Conservation (phyloP, 2,888 invertebrate species). For the Limenitis arthemis region DNA sequence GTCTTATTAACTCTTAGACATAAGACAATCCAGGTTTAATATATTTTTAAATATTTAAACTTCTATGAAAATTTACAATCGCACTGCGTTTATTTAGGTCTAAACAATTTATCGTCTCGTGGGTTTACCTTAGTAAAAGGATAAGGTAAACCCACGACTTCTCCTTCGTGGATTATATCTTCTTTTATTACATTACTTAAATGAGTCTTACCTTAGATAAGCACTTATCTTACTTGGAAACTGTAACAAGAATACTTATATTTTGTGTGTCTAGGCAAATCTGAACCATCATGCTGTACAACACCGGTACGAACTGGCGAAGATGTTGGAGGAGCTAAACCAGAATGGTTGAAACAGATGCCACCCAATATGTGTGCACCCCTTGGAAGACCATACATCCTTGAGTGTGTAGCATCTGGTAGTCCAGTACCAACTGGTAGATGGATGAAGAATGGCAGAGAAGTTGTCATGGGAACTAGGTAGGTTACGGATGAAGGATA, state of each 20-base stretch:
- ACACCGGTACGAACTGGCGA: slow-evolving; percentile 93
- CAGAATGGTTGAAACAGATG: slow-evolving; percentile 88
- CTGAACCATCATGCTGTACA: slow-evolving; percentile 92
- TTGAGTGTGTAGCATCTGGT: slow-evolving; percentile 92
- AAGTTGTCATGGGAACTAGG: slow-evolving; percentile 84
- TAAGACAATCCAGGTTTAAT: not conserved
- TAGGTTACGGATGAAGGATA: slow-evolving; percentile 23
- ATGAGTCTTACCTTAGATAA: no score
- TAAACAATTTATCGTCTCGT: no score
- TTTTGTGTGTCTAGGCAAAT: slow-evolving; percentile 63
- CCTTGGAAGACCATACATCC: slow-evolving; percentile 82
- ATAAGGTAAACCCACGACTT: no score
- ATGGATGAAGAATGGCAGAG: slow-evolving; percentile 93
- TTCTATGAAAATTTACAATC: no score
- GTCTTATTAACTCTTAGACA: not conserved
- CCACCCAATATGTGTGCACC: slow-evolving; percentile 85
- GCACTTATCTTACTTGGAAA: no score
- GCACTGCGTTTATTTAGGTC: no score
- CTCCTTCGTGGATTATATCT: no score
- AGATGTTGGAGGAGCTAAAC: slow-evolving; percentile 90
- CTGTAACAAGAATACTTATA: not conserved
- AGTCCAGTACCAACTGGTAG: slow-evolving; percentile 90
- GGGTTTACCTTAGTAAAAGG: no score
- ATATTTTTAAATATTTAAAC: no score
- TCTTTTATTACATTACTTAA: no score